These are phyloP conservation scores for Chrysolina oricalcia DNA, from an alignment of 2,888 invertebrate genomes.

Conservation along the genomic window DNA sequence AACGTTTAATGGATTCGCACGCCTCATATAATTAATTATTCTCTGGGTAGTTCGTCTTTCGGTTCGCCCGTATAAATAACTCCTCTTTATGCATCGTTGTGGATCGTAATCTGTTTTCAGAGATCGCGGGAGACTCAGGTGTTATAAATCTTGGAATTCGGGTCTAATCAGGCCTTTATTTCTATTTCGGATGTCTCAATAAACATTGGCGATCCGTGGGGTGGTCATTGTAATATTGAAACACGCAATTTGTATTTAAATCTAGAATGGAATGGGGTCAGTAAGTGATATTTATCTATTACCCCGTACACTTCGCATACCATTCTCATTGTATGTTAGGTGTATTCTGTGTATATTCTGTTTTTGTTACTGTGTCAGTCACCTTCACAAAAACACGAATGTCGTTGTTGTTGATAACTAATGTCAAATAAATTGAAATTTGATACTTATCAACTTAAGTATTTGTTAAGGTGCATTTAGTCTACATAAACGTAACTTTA, in stretches of 20 bases:
- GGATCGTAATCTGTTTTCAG: slow-evolving; percentile 39
- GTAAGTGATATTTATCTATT: too few species aligned
- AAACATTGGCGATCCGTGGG: not conserved
- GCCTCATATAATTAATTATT: slow-evolving; percentile 17
- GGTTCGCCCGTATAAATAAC: slow-evolving; percentile 34
- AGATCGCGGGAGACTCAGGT: slow-evolving; percentile 30
- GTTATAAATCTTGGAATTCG: slow-evolving; percentile 32
- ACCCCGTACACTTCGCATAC: too few species aligned
- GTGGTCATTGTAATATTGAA: not conserved
- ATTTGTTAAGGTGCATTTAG: too few species aligned
- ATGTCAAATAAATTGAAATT: too few species aligned
- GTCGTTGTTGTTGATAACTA: too few species aligned
- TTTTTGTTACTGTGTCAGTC: too few species aligned
- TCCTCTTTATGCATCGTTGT: slow-evolving; percentile 42
- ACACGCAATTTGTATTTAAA: not conserved
- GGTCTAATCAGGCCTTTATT: not conserved
- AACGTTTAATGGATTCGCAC: slow-evolving; percentile 15
- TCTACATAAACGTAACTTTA: too few species aligned
- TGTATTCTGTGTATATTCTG: too few species aligned
- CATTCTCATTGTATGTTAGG: too few species aligned
- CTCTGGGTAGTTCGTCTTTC: slow-evolving; percentile 31
- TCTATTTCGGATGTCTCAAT: slow-evolving; percentile 1
- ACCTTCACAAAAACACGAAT: too few species aligned
- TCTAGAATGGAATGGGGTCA: too few species aligned
- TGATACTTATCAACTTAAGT: too few species aligned